These are phyloP conservation scores for Brevimyrus niger DNA, from an alignment of 2,113 vertebrate species.

Conservation along the genomic window DNA sequence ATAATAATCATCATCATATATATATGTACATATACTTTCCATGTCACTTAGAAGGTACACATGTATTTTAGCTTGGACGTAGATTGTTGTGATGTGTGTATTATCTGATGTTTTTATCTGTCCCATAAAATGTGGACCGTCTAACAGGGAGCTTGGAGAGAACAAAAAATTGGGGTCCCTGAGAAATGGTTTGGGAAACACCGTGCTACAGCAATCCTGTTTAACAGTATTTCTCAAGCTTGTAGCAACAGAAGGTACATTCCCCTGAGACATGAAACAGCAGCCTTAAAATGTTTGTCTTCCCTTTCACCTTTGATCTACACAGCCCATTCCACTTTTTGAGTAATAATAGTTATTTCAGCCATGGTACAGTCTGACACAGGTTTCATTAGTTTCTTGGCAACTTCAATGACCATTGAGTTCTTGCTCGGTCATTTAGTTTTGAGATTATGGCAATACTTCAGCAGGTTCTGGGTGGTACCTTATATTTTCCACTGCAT, in stretches of 20 bases:
- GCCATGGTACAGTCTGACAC: neutral
- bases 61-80: neutral
- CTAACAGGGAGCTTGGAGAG: neutral
- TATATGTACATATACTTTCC: neutral
- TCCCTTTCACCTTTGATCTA: neutral
- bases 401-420: neutral
- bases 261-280: neutral
- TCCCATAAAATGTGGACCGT: neutral
- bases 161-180: neutral
- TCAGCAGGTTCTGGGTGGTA: neutral
- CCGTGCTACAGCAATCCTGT: neutral
- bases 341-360: neutral
- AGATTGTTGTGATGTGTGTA: neutral
- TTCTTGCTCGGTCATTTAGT: neutral
- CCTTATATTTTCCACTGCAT: neutral
- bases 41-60: neutral
- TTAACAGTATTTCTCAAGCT: neutral
- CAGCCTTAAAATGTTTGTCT: neutral
- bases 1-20: neutral
- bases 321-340: neutral
- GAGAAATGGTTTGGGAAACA: neutral
- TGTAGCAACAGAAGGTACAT: neutral
- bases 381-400: neutral
- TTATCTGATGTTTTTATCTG: neutral
- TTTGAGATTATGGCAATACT: neutral